A percentile compares a stretch with the other conserved stretches of the same genome.
These are phyloP conservation scores for Leucoraja erinaceus DNA, from an alignment of 2,113 vertebrate species.

Conservation along the genomic window DNA sequence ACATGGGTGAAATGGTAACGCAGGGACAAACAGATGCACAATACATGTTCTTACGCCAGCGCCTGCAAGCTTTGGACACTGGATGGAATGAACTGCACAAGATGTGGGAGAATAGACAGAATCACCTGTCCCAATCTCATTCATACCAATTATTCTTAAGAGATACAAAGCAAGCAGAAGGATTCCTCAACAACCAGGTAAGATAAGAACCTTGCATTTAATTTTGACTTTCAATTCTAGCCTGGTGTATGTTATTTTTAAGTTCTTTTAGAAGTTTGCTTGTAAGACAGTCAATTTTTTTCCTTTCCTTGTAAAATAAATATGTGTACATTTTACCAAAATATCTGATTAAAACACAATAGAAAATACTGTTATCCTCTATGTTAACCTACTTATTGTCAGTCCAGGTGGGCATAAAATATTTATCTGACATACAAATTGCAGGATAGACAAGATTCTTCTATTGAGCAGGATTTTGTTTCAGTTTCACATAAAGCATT, in stretches of 20 bases:
- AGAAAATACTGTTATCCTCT: neutral
- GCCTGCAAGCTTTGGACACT: conserved; percentile 90
- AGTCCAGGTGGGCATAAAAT: neutral
- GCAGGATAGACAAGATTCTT: neutral
- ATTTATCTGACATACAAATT: neutral
- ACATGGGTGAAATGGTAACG: conserved; percentile 98
- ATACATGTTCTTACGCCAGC: conserved; percentile 97
- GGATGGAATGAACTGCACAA: conserved; percentile 98
- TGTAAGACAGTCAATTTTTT: neutral
- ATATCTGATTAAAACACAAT: neutral
- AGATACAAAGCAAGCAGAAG: conserved; percentile 95
- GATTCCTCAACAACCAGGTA: conserved; percentile 99
- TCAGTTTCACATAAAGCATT: neutral
- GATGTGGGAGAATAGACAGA: conserved; percentile 99
- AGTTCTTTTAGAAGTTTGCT: neutral
- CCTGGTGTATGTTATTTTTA: neutral
- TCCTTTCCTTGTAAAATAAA: neutral
- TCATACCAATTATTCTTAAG: conserved; percentile 92
- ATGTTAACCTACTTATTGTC: neutral
- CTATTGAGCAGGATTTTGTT: neutral
- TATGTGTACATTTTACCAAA: neutral
- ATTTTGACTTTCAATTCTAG: neutral
- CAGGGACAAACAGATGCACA: conserved; percentile 92
- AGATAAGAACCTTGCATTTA: conserved; percentile 31
- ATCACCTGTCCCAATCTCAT: conserved; percentile 89